phyloP scores from a whole-genome alignment of 1,140 invertebrate species.

The Camponotus pennsylvanicus region DNA sequence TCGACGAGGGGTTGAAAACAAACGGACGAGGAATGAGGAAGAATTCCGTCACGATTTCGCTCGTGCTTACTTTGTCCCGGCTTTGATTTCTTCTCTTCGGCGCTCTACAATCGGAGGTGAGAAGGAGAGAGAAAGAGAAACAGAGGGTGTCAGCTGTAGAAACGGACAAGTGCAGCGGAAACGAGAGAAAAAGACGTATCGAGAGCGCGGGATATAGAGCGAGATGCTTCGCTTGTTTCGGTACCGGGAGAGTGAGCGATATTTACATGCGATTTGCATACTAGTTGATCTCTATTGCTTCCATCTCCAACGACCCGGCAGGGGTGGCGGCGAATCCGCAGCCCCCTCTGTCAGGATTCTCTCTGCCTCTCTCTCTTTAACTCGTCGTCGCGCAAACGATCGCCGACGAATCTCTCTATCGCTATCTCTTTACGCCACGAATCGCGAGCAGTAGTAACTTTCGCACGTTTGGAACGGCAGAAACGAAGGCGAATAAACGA shows the following conservation, averaged over 20 bases:
- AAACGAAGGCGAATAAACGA: slow-evolving; percentile 65
- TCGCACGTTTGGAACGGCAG: slow-evolving; percentile 58
- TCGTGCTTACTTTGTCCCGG: slow-evolving; percentile 83
- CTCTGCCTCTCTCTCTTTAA: slow-evolving; percentile 50
- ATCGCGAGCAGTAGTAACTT: slow-evolving; percentile 56
- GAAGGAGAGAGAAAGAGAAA: slow-evolving; percentile 44
- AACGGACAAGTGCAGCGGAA: slow-evolving; percentile 64
- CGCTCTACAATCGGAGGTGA: slow-evolving; percentile 65
- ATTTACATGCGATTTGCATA: slow-evolving; percentile 87
- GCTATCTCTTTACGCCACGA: slow-evolving; percentile 59
- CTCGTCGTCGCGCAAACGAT: slow-evolving; percentile 61
- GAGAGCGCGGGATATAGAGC: slow-evolving; percentile 71
- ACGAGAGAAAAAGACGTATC: slow-evolving; percentile 70
- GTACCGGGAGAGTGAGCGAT: slow-evolving; percentile 84
- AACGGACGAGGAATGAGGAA: slow-evolving; percentile 70
- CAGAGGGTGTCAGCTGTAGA: slow-evolving; percentile 29
- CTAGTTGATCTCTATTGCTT: slow-evolving; percentile 87
- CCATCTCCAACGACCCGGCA: slow-evolving; percentile 84
- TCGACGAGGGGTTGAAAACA: slow-evolving; percentile 55
- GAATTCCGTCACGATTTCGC: slow-evolving; percentile 82
- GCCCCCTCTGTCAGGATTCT: slow-evolving; percentile 80
- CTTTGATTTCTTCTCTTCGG: slow-evolving; percentile 85
- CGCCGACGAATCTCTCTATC: slow-evolving; percentile 70
- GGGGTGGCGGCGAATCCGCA: slow-evolving; percentile 80
- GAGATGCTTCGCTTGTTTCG: slow-evolving; percentile 74